Evolutionary conservation across 1,140 invertebrate species (phyloP).

Genomic region (Drosophila seguyi): DNA sequence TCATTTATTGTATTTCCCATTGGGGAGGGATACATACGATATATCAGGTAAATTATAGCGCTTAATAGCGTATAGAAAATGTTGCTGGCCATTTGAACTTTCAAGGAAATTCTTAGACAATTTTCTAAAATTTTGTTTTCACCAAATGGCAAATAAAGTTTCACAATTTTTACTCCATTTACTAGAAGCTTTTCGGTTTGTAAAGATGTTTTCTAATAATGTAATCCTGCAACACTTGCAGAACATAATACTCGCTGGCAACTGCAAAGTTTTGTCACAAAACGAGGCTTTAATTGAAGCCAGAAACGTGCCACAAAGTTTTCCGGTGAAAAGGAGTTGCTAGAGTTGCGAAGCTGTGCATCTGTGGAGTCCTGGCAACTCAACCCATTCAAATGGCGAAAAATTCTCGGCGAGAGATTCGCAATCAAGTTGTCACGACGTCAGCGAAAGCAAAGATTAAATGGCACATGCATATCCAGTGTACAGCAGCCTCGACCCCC

Average conservation of each 20-base stretch:
- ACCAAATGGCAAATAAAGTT: too few relatives aligned
- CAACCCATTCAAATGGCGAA: conserved; percentile 23
- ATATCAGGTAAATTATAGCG: background rate
- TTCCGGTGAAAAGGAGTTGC: background rate
- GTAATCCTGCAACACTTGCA: background rate
- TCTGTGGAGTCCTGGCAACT: background rate
- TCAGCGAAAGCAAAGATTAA: conserved; percentile 68
- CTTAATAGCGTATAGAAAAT: background rate
- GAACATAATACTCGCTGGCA: conserved; percentile 14
- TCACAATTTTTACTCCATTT: background rate
- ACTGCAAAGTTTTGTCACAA: conserved; percentile 54
- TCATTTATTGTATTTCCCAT: conserved; percentile 73
- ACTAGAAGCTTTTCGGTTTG: background rate
- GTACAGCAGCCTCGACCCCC: background rate
- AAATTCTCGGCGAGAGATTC: conserved; percentile 40
- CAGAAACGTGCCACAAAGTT: conserved; percentile 49
- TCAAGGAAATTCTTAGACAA: background rate
- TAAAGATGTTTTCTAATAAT: background rate
- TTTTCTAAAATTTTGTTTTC: too few relatives aligned
- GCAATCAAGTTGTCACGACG: conserved; percentile 76
- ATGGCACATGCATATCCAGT: conserved; percentile 57
- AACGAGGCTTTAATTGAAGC: conserved; percentile 79
- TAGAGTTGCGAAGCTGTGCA: background rate
- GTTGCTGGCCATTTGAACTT: background rate
- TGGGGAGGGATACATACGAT: conserved; percentile 2